Base-by-base conservation (phyloP, 2,888 invertebrate species). In the Xanthia togata region DNA sequence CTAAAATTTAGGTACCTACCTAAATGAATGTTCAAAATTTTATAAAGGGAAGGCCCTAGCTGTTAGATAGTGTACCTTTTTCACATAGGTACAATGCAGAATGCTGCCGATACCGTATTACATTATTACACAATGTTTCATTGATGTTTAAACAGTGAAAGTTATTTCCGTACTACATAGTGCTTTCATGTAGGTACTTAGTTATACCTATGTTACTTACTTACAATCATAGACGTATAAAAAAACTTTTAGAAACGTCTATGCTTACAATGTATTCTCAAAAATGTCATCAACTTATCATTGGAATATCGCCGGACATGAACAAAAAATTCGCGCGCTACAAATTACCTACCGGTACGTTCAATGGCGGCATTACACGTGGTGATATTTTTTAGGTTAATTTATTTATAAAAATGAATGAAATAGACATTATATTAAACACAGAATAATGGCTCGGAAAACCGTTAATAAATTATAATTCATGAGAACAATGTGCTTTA, bases 371-470 rank as follows among this genome's bases (percentile, higher is more conserved):
- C 23, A 41, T 31, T 12, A 62, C 83, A 86, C 86, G 83, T 83
- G 83, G 41, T 76, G 2, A 35, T 53, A 5, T 44, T 70, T 83
- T 83, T 70, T 70, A 83, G 83, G 86, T 83, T 83, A 86, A 70
- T 59, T 72, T 70, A 62, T 69, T 44, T 35, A 23, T 8, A 47
- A 60, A 71, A 55, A 53, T 70, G 31, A 67, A 60, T 57, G 31
- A 70, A 44, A 50, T 23, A 12, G 2, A 44, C 3, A 44, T 57
- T 31, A 41, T 63, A 85, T 38, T 44, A 0, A 38, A 26, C 12
- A 23, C 4, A 8, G 55, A 55, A 47, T 55, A 41, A 41, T 53
- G 70, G 31, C 17, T 26, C 8, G 12, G 72, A 63, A 70, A 53
- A 20, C 26, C 9, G 5, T 20, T 41, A 55, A 6, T 38, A 20